Conservation (phyloP, 1,140 invertebrate species). For the Aphaenogaster rudis region DNA sequence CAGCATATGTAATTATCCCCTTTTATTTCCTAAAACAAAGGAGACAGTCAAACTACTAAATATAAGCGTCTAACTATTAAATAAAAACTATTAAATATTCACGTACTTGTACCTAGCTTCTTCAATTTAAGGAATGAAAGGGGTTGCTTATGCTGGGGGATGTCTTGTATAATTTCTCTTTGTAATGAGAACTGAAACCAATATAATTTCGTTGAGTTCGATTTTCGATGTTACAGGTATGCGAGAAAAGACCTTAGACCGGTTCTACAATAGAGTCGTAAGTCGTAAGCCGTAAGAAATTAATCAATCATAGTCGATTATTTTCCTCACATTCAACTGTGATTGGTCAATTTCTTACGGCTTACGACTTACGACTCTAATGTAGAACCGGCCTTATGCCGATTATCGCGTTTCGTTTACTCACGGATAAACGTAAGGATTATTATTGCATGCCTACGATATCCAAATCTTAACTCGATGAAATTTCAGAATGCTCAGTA, state of each 20-base stretch:
- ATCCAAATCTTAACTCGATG: constrained; percentile 23
- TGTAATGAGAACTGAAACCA: constrained; percentile 12
- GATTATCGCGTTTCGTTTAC: constrained; percentile 33
- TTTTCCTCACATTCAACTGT: no score
- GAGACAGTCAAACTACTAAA: background rate
- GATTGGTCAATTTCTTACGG: no score
- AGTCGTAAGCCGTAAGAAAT: no score
- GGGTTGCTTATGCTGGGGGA: background rate
- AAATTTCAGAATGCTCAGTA: constrained; percentile 31
- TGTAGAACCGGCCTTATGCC: background rate
- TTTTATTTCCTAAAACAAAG: constrained; percentile 40
- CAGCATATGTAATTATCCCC: constrained; percentile 6
- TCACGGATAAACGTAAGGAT: constrained; percentile 39
- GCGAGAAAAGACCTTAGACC: constrained; percentile 18
- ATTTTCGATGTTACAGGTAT: constrained; percentile 48
- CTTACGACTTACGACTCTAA: no score
- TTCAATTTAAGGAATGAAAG: constrained; percentile 36
- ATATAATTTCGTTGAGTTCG: constrained; percentile 46
- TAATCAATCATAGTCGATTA: no score
- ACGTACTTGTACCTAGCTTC: background rate
- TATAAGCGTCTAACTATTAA: background rate
- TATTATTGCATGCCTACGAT: constrained; percentile 27
- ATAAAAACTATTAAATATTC: background rate
- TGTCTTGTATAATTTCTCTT: constrained; percentile 29
- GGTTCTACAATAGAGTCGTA: no score